Evolutionary conservation across 1,140 invertebrate genomes (phyloP).

Genomic region (Drosophila dunni): DNA sequence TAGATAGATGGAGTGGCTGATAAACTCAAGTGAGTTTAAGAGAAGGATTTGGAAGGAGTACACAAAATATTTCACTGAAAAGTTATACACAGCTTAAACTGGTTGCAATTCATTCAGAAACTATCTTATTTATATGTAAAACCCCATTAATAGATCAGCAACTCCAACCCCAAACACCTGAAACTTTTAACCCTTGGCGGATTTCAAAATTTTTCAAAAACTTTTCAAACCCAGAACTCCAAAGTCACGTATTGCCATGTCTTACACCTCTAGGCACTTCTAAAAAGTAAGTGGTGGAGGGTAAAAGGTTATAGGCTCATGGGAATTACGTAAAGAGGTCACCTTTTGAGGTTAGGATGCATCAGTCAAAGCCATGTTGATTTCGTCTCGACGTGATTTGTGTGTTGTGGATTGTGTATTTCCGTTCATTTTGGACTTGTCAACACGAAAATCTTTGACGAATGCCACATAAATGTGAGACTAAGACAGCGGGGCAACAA

Average conservation of each 20-base stretch:
- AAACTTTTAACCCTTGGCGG: neutral
- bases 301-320: conserved; percentile 28
- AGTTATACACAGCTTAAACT: too few relatives aligned
- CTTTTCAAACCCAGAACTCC: neutral
- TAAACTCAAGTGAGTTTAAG: too few relatives aligned
- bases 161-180: neutral
- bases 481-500: conserved; percentile 29
- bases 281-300: conserved; percentile 12
- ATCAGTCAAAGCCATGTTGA: conserved; percentile 31
- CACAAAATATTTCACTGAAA: too few relatives aligned
- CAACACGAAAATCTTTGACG: conserved; percentile 60
- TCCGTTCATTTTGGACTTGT: conserved; percentile 47
- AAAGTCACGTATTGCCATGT: conserved; percentile 5
- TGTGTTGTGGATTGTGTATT: neutral
- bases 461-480: conserved; percentile 26
- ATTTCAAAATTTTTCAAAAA: neutral
- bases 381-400: conserved; percentile 11
- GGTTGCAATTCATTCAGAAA: too few relatives aligned
- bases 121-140: neutral
- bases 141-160: neutral
- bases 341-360: conserved; percentile 22
- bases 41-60: too few relatives aligned
- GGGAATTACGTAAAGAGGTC: conserved; percentile 32
- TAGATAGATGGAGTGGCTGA: too few relatives aligned
- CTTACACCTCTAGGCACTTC: neutral